Evolutionary conservation across 2,797 vertebrate genomes (phyloP).

Genomic region (Benthosema pterotum): DNA sequence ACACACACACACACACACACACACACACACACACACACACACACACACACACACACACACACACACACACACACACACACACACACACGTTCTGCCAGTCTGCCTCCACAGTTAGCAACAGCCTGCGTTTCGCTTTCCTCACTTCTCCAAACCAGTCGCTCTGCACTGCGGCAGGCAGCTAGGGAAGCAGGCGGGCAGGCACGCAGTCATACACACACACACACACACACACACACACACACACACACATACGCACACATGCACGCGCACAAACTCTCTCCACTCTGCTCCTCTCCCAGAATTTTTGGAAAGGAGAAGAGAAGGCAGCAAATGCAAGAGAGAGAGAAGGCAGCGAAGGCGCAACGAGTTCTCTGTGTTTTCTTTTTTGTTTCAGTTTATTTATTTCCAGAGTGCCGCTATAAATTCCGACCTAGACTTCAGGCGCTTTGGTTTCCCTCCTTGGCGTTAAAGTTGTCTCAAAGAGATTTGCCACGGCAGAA

Average conservation of each 20-base stretch:
- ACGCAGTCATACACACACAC: slow-evolving; percentile 30
- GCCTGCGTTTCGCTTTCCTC: slow-evolving; percentile 75
- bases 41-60: slow-evolving; percentile 65
- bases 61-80: slow-evolving; percentile 36
- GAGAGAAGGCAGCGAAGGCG: slow-evolving; percentile 16
- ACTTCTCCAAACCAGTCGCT: slow-evolving; percentile 78
- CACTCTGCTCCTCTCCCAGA: slow-evolving; percentile 69
- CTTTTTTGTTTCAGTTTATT: slow-evolving; percentile 1
- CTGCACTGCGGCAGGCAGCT: slow-evolving; percentile 78
- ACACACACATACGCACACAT: slow-evolving; percentile 18
- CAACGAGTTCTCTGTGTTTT: slow-evolving; percentile 40
- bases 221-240: background rate
- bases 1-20: slow-evolving; percentile 36
- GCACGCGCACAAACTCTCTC: slow-evolving; percentile 34
- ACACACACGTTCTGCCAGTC: slow-evolving; percentile 75
- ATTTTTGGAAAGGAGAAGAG: slow-evolving; percentile 74
- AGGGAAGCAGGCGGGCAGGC: slow-evolving; percentile 68
- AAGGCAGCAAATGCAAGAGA: slow-evolving; percentile 60
- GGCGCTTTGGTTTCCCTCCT: slow-evolving; percentile 36
- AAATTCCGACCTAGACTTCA: slow-evolving; percentile 34
- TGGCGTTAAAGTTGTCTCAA: slow-evolving; percentile 59
- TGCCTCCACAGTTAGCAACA: slow-evolving; percentile 80
- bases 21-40: slow-evolving; percentile 35
- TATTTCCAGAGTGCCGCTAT: slow-evolving; percentile 27
- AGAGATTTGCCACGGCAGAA: slow-evolving; percentile 33